Conservation (phyloP, 2,888 invertebrate genomes). For the Tanytarsus gracilentus region DNA sequence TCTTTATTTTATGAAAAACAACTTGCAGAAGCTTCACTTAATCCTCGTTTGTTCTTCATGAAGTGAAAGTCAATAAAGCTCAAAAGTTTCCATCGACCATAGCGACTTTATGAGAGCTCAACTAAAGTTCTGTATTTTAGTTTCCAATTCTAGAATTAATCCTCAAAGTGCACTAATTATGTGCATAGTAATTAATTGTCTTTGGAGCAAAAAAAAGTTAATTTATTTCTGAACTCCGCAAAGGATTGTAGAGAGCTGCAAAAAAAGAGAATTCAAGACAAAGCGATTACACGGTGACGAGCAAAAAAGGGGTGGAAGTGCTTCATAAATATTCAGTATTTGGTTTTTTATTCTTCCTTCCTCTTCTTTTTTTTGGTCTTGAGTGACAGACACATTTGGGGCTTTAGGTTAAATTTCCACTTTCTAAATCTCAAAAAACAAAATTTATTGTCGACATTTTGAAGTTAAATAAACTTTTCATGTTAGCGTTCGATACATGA, state of each 20-base stretch:
- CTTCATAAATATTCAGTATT: conserved; percentile 8
- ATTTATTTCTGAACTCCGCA: neutral
- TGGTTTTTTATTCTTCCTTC: neutral
- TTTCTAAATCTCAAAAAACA: too few species aligned
- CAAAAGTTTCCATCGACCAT: neutral
- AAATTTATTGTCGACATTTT: too few species aligned
- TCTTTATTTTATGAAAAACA: too few species aligned
- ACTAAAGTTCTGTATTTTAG: neutral
- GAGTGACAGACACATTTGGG: neutral
- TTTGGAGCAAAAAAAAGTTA: neutral
- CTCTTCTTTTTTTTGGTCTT: neutral
- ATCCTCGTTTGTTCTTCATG: neutral
- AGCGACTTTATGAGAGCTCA: neutral
- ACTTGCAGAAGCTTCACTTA: neutral
- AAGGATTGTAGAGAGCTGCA: neutral
- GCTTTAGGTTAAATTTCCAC: too few species aligned
- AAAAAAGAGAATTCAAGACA: neutral
- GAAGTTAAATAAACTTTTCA: too few species aligned
- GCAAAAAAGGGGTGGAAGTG: neutral
- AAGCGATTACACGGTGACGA: neutral
- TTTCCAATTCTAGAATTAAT: neutral
- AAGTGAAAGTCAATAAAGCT: conserved; percentile 10
- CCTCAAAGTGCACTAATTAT: conserved; percentile 1
- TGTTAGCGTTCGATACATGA: too few species aligned
- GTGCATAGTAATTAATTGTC: conserved; percentile 2